Base-by-base conservation (phyloP, 2,888 invertebrate genomes). In the Sinopyrophorus schimmeli region DNA sequence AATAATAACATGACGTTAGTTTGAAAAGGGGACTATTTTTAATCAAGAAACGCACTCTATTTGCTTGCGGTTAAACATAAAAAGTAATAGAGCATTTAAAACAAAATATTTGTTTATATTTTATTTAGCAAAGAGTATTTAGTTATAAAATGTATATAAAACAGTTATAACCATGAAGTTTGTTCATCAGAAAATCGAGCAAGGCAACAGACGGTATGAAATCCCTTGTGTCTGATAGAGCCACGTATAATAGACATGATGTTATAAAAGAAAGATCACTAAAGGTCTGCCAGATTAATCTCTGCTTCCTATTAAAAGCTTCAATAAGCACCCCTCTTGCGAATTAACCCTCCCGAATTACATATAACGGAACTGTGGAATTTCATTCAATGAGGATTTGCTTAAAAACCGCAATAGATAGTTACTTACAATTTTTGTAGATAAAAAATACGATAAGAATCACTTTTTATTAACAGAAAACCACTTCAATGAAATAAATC, bases 231-330 rank as follows among this genome's bases (percentile, higher is more conserved):
- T 23, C 46, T 47, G 41, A 31, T 47, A 40, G 37, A 47, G 30
- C 17, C 30, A 35, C 30, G 34, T 52, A 47, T 52, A 47, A 50
- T 47, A 47, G 52, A 47, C 28, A 23, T 42, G 42, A 27, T 47
- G 64, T 59, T 63, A 63, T 64, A 64, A 70, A 69, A 70, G 70
- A 69, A 70, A 69, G 70, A 68, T 70, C 69, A 67, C 65, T 64
- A 63, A 66, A 67, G 65, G 69, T 65, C 66, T 63, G 60, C 63
- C 65, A 64, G 70, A 72, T 72, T 71, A 71, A 71, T 71, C 69
- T 69, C 66, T 67, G 69, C 70, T 67, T 64, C 64, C 68, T 70
- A 71, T 71, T 71, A 71, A 69, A 68, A 67, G 70, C 70, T 64
- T 66, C 68, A 68, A 67, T 67, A 63, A 68, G 62, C 69, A 67